Evolutionary conservation across 92 coral and sea anemone species (phyloP), one percentile per base, ranked within the genome.

Genomic region (Epizoanthus ramosus): DNA sequence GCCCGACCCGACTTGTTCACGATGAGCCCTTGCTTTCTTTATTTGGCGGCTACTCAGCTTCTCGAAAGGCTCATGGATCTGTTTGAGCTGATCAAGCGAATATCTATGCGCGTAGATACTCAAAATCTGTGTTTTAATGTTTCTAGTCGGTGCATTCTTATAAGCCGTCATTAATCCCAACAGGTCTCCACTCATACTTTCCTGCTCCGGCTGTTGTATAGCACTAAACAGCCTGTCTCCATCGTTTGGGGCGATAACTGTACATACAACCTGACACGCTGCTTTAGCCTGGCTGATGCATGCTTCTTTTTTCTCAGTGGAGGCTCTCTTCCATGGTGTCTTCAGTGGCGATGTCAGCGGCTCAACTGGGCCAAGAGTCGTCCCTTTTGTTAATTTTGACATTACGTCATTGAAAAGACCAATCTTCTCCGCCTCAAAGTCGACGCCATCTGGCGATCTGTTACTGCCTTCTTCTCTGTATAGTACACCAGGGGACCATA

Each of bases 81-180:
- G 69, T 45, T 61, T 80, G 24, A 83, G 84, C 28, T 63, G 50
- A 17, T 66, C 76, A 70, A 22, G 9, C 16, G 83, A 45, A 68
- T 88, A 88, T 15, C 41, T 19, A 53, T 68, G 45, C 7, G 84
- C 80, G 75, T 88, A 83, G 12, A 88, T 28, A 74, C 85, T 88
- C 50, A 88, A 69, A 10, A 88, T 88, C 73, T 83, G 87, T 45
- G 84, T 83, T 71, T 83, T 83, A 31, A 83, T 57, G 16, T 75
- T 75, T 64, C 82, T 88, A 8, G 85, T 79, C 41, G 86, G 92
- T 31, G 89, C 92, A 60, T 80, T 68, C 79, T 85, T 85, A 83
- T 80, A 85, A 35, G 91, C 87, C n/a, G 75, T 68, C 43, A 80
- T 68, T 21, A 85, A 52, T 28, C 63, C 73, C 31, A 68, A 53